A percentile compares a stretch with the other conserved stretches of the same genome.
Conservation (phyloP, 2,113 vertebrate genomes). For the Genyomyrus donnyi region DNA sequence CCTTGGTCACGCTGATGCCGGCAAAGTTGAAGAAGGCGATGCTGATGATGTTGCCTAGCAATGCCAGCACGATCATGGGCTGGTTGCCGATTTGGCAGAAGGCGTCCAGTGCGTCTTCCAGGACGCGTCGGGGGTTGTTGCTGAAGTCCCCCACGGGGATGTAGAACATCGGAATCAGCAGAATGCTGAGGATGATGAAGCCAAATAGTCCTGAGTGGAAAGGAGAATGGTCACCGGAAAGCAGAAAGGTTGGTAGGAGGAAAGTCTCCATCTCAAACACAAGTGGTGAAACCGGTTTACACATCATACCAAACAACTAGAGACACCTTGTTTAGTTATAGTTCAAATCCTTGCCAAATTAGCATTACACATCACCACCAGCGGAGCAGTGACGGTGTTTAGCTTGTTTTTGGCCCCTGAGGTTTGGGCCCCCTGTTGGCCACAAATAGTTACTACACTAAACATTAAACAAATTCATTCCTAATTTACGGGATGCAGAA, state of each 20-base stretch:
- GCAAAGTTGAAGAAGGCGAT: constrained; percentile 96
- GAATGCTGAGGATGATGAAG: constrained; percentile 73
- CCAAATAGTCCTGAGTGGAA: constrained; percentile 75
- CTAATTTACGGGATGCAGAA: background rate
- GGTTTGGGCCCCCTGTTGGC: background rate
- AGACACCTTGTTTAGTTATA: background rate
- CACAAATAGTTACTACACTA: background rate
- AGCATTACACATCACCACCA: background rate
- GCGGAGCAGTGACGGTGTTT: background rate
- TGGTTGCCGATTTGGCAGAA: constrained; percentile 81
- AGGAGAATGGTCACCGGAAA: background rate
- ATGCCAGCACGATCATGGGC: constrained; percentile 73
- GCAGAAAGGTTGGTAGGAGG: background rate
- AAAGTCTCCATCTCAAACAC: background rate
- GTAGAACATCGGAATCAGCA: constrained; percentile 87
- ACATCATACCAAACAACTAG: background rate
- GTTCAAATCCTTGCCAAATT: background rate
- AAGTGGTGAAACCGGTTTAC: background rate
- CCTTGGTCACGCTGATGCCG: constrained; percentile 90
- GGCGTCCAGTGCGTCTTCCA: constrained; percentile 80
- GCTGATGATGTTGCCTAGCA: constrained; percentile 82
- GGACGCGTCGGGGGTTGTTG: constrained; percentile 57
- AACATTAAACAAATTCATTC: background rate
- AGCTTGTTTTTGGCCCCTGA: background rate
- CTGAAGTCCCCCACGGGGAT: constrained; percentile 68